These are phyloP conservation scores for Manduca sexta DNA, from an alignment of 1,140 invertebrate genomes.

Conservation along the genomic window DNA sequence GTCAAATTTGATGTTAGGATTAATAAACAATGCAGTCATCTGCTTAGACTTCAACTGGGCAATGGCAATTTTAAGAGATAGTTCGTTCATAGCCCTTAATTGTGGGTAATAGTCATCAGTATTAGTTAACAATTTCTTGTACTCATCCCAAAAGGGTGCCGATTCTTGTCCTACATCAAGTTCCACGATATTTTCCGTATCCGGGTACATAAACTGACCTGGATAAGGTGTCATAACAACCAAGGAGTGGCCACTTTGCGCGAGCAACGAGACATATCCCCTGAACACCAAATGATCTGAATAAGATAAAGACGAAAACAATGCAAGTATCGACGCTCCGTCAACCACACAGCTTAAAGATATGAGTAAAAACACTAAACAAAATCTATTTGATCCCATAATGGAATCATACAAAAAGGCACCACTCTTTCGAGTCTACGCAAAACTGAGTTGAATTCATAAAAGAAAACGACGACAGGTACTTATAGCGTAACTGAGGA, in stretches of 20 bases:
- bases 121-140: constrained; percentile 35
- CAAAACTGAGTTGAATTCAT: too few species aligned
- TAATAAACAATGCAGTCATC: constrained; percentile 48
- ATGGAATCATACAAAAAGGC: too few species aligned
- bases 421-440: too few species aligned
- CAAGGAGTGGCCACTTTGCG: constrained; percentile 42
- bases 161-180: constrained; percentile 50
- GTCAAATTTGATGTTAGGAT: constrained; percentile 58
- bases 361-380: constrained; percentile 29
- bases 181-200: constrained; percentile 47
- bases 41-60: constrained; percentile 52
- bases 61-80: constrained; percentile 48
- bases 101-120: constrained; percentile 48
- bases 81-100: constrained; percentile 40
- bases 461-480: too few species aligned
- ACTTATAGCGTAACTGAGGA: too few species aligned
- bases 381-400: constrained; percentile 30
- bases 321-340: constrained; percentile 50
- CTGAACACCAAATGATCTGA: constrained; percentile 55
- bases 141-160: constrained; percentile 46
- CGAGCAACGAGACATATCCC: constrained; percentile 45
- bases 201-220: constrained; percentile 47
- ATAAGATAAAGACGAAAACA: constrained; percentile 60
- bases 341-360: constrained; percentile 23
- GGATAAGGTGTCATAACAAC: constrained; percentile 64